Conservation (phyloP, 2,797 vertebrate species). For the Labeo calbasu region DNA sequence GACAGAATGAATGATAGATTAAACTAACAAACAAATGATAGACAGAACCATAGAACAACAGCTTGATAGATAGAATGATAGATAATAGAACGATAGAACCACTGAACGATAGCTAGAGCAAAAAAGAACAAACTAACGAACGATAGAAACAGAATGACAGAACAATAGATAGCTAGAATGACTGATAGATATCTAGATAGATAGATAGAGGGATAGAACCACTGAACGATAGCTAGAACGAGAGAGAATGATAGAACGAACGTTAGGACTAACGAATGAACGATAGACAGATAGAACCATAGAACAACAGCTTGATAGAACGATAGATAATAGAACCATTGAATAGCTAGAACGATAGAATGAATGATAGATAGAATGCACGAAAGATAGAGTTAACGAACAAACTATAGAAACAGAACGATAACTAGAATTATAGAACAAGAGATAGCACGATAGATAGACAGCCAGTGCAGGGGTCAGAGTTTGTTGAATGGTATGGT, state of each 20-base stretch:
- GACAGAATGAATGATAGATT: too few species aligned
- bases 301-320: background rate
- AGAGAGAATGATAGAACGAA: background rate
- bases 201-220: too few species aligned
- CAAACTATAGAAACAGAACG: background rate
- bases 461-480: background rate
- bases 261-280: too few species aligned
- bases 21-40: too few species aligned
- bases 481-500: background rate
- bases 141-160: background rate
- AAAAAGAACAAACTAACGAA: too few species aligned
- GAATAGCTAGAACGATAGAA: background rate
- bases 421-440: background rate
- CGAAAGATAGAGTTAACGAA: too few species aligned
- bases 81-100: background rate
- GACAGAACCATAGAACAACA: too few species aligned
- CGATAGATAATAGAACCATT: background rate
- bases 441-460: slow-evolving; percentile 19
- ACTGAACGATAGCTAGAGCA: too few species aligned
- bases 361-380: background rate
- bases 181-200: too few species aligned
- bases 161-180: too few species aligned
- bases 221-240: too few species aligned
- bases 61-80: background rate
- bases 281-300: background rate